Conservation (phyloP, 2,888 invertebrate genomes). For the Aspidapion aeneum region DNA sequence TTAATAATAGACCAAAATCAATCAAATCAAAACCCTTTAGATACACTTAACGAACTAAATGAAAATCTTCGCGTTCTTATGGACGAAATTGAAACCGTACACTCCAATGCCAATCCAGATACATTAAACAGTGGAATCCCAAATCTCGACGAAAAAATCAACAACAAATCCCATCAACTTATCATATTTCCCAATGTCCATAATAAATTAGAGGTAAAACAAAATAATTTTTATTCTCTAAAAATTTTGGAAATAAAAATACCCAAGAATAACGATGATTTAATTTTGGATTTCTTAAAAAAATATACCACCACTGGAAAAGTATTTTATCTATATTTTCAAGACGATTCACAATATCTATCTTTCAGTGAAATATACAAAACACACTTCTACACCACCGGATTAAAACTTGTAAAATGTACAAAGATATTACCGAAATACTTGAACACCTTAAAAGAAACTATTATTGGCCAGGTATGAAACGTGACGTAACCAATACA, state of each 20-base stretch:
- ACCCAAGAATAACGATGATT: not conserved
- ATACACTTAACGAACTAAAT: too few relatives aligned
- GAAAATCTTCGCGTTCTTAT: not conserved
- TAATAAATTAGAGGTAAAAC: not conserved
- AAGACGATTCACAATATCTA: constrained; percentile 1
- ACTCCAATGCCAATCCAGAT: not conserved
- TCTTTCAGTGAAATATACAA: not conserved
- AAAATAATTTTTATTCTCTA: constrained; percentile 1
- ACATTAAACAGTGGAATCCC: not conserved
- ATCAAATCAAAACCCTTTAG: too few relatives aligned
- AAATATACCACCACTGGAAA: not conserved
- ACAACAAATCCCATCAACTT: constrained; percentile 3
- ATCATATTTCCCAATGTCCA: not conserved
- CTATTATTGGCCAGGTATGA: constrained; percentile 12
- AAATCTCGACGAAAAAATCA: constrained; percentile 7
- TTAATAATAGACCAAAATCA: too few relatives aligned
- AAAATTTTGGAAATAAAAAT: constrained; percentile 5
- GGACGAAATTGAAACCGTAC: not conserved
- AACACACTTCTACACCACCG: not conserved
- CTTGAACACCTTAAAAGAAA: constrained; percentile 3
- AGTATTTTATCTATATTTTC: constrained; percentile 7
- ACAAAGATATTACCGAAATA: constrained; percentile 8
- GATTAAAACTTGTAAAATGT: constrained; percentile 1
- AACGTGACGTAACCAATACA: too few relatives aligned
- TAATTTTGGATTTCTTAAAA: not conserved